Conservation (phyloP, 35 echinoderm and acorn worm species). For the Chiridota heheva region DNA sequence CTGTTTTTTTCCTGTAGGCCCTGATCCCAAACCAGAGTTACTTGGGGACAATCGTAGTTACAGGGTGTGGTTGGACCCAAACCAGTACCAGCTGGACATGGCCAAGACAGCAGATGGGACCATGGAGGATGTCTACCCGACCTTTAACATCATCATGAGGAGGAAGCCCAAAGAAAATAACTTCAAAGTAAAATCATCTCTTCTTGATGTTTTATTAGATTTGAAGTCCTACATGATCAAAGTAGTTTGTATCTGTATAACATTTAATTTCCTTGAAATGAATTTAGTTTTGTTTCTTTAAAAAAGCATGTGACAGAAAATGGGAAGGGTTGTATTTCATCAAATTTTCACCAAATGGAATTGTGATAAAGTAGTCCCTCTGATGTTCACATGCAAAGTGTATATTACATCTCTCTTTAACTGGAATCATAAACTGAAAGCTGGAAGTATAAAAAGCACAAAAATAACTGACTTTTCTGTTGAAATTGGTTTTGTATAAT, state of each 20-base stretch:
- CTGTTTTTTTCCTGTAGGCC: constrained; percentile 52
- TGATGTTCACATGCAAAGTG: too few species aligned
- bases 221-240: too few species aligned
- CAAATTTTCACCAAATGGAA: too few species aligned
- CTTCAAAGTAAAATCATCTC: constrained; percentile 91
- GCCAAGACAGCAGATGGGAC: constrained; percentile 57
- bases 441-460: too few species aligned
- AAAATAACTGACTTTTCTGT: too few species aligned
- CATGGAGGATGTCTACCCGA: constrained; percentile 85
- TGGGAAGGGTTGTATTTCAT: too few species aligned
- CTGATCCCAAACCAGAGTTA: constrained; percentile 87
- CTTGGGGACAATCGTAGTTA: constrained; percentile 64
- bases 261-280: too few species aligned
- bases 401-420: too few species aligned
- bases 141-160: constrained; percentile 98
- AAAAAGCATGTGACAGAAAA: neutral
- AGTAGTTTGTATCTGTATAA: too few species aligned
- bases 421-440: too few species aligned
- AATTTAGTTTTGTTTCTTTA: neutral
- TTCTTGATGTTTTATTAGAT: neutral
- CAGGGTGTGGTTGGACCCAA: constrained; percentile 94
- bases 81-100: constrained; percentile 99
- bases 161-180: constrained; percentile 99
- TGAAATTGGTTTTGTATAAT: too few species aligned
- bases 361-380: too few species aligned